Percentiles rank a stretch among this genome's conserved stretches.
Evolutionary conservation across 2,888 invertebrate species (phyloP).

Genomic region (Cosmia pyralina): DNA sequence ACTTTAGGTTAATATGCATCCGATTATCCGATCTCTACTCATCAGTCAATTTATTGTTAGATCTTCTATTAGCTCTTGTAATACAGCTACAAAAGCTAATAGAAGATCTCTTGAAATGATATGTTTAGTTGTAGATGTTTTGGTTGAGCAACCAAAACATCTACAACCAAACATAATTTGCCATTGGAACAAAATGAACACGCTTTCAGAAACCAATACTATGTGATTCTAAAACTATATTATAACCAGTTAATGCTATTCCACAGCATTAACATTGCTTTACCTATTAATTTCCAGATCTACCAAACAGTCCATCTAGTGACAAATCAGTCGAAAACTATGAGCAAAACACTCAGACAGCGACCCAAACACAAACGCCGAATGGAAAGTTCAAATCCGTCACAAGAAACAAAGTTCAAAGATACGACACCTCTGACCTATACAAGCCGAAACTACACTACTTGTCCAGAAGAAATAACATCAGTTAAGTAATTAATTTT

Average conservation of each 20-base stretch:
- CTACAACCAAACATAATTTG: background rate
- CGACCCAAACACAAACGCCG: constrained; percentile 65
- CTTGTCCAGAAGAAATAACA: constrained; percentile 83
- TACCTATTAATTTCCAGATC: constrained; percentile 71
- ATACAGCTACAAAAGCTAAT: too few species aligned
- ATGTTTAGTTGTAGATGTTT: too few species aligned
- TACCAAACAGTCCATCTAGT: constrained; percentile 86
- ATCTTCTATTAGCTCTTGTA: background rate
- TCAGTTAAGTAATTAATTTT: constrained; percentile 71
- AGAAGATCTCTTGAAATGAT: too few species aligned
- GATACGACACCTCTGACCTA: constrained; percentile 84
- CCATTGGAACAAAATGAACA: background rate
- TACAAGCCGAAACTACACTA: constrained; percentile 87
- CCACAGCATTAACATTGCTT: background rate
- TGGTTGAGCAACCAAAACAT: too few species aligned
- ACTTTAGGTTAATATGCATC: too few species aligned
- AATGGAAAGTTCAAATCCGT: constrained; percentile 79
- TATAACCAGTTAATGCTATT: background rate
- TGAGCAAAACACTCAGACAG: constrained; percentile 74
- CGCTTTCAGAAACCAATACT: constrained; percentile 1
- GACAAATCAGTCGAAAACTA: constrained; percentile 89
- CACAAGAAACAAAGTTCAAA: constrained; percentile 77
- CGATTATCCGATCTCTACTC: too few species aligned
- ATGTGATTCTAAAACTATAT: background rate
- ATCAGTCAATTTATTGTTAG: background rate